Evolutionary conservation across 2,888 invertebrate species (phyloP), one percentile per base, ranked within the genome.

Genomic region (Mythimna ferrago): DNA sequence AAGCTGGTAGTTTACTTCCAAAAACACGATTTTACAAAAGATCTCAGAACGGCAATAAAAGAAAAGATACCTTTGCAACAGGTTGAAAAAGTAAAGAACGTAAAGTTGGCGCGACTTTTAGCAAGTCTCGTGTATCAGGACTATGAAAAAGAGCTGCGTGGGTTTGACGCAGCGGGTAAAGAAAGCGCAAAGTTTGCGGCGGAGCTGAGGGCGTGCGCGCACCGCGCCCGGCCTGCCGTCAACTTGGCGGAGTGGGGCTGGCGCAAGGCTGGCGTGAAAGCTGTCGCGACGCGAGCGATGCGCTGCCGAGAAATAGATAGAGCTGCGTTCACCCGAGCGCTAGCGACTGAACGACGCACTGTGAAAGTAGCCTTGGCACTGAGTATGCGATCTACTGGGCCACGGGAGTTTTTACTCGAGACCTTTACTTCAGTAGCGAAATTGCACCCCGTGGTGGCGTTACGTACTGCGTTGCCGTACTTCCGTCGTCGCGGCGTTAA

Each of bases 1-100:
- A 90, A 90, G 66, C 61, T 94, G 16, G 72, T 81, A 2, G 56
- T 94, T 54, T 95, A 93, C 76, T 95, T 94, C 16, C 93, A 93
- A 76, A 58, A 86, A 0, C 78, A 87, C 3, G 92, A 91, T n/a
- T 82, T 94, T 6, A 88, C 89, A 5, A 82, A 83, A 10, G 73
- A 80, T 9, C 87, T 92, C 64, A 77, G 85, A 14, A 38, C 14
- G n/a, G 73, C 73, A n/a, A 41, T 84, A 54, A 81, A 71, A 9
- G 62, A 78, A n/a, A 76, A 67, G 26, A 65, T 81, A 5, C 10
- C 6, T 19, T 19, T 76, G 10, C 71, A 54, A 60, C 71, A 48
- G 10, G 71, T 19, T 38, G 58, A 74, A 38, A 78, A 74, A n/a
- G 48, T 56, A 35, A 60, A 78, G 14, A n/a, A 81, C 19, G 66